These are phyloP conservation scores for Oophaga pumilio DNA, from an alignment of 2,113 vertebrate species.

Conservation along the genomic window DNA sequence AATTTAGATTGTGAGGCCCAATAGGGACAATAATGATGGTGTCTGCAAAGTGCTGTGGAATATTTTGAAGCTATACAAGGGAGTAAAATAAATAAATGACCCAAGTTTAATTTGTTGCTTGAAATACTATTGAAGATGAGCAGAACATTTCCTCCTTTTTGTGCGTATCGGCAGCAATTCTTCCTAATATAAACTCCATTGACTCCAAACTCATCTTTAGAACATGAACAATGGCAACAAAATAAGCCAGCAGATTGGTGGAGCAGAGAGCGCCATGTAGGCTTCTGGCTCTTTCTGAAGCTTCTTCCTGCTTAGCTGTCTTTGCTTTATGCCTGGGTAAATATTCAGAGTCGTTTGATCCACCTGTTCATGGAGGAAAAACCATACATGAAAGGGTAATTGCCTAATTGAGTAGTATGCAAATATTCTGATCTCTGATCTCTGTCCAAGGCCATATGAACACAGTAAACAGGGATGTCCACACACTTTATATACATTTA, in stretches of 20 bases:
- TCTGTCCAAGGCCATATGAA: conserved; percentile 41
- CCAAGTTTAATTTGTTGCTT: too few relatives aligned
- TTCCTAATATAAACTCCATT: neutral
- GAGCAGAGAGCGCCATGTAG: neutral
- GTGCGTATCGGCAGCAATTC: neutral
- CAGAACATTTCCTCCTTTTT: too few relatives aligned
- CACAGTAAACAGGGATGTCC: conserved; percentile 18
- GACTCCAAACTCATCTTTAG: neutral
- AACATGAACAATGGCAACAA: neutral
- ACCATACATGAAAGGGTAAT: conserved; percentile 45
- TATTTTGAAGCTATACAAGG: too few relatives aligned
- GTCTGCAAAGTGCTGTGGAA: too few relatives aligned
- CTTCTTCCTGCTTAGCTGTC: conserved; percentile 30
- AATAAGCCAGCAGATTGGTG: neutral
- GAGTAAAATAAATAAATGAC: too few relatives aligned
- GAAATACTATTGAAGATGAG: too few relatives aligned
- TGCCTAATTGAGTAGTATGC: conserved; percentile 49
- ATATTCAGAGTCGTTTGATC: conserved; percentile 54
- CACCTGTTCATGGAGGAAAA: conserved; percentile 40
- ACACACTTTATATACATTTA: conserved; percentile 1
- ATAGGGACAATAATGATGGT: too few relatives aligned
- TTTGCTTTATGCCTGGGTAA: conserved; percentile 26
- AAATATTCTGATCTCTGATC: conserved; percentile 43
- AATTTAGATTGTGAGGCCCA: too few relatives aligned
- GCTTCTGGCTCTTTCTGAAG: neutral